Evolutionary conservation across 2,113 vertebrate genomes (phyloP).

Genomic region (Malaclemys terrapin): DNA sequence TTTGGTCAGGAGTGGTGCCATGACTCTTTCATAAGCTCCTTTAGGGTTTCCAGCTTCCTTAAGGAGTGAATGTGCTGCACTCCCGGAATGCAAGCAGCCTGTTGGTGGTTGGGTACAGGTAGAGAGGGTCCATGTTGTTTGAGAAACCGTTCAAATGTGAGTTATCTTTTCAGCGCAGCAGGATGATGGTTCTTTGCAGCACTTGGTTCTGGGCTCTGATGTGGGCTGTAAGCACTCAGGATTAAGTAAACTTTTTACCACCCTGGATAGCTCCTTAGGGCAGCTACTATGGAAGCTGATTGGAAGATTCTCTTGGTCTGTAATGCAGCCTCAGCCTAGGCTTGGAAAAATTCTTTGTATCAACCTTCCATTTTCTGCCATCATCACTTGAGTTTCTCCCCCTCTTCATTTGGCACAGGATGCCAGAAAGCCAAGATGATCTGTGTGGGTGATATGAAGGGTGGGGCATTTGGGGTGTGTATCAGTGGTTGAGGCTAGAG

Average conservation of each 20-base stretch:
- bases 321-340: neutral
- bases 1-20: neutral
- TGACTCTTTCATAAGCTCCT: neutral
- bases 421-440: neutral
- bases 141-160: neutral
- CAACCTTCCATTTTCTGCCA: neutral
- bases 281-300: neutral
- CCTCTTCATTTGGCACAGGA: accelerated
- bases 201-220: neutral
- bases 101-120: neutral
- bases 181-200: neutral
- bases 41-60: neutral
- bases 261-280: neutral
- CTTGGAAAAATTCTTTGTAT: neutral
- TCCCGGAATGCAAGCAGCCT: neutral
- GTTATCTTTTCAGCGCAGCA: neutral
- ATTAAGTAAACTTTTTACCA: neutral
- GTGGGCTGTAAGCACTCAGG: neutral
- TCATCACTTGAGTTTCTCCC: neutral
- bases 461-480: neutral
- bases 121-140: neutral
- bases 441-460: neutral
- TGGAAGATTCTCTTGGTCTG: neutral
- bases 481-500: neutral
- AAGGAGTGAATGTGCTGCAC: neutral